Conservation (phyloP, 2,113 vertebrate genomes). For the Thamnophis sirtalis region DNA sequence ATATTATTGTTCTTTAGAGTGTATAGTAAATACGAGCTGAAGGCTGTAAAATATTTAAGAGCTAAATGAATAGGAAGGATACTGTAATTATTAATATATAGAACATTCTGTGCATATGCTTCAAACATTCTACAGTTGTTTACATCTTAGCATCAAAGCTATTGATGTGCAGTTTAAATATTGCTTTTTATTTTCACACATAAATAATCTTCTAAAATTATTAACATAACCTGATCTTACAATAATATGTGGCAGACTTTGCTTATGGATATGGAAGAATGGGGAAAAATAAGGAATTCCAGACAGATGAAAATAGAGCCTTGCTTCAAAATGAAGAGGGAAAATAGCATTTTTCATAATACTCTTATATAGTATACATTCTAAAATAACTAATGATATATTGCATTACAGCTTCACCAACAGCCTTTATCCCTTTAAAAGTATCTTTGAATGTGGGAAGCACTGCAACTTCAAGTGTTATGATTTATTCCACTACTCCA, state of each 20-base stretch:
- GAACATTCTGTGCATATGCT: neutral
- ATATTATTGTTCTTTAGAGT: neutral
- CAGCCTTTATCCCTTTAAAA: neutral
- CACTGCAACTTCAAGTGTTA: neutral
- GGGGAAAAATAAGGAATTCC: neutral
- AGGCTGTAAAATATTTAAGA: slow-evolving; percentile 19
- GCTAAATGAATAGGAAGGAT: neutral
- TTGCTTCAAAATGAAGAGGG: neutral
- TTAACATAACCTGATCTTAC: neutral
- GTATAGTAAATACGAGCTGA: neutral
- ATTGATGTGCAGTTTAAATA: too few species aligned
- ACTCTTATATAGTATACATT: neutral
- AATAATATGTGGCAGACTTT: too few species aligned
- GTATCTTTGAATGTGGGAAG: neutral
- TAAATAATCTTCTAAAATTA: neutral
- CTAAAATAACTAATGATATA: neutral
- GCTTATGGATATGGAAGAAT: neutral
- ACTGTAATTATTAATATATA: neutral
- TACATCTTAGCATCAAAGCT: neutral
- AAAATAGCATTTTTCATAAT: neutral
- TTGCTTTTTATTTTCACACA: neutral
- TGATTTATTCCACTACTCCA: neutral
- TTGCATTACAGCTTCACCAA: neutral
- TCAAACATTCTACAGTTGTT: neutral
- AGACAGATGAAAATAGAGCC: neutral